phyloP scores from a whole-genome alignment of 2,797 vertebrate species.

The Sparus aurata region DNA sequence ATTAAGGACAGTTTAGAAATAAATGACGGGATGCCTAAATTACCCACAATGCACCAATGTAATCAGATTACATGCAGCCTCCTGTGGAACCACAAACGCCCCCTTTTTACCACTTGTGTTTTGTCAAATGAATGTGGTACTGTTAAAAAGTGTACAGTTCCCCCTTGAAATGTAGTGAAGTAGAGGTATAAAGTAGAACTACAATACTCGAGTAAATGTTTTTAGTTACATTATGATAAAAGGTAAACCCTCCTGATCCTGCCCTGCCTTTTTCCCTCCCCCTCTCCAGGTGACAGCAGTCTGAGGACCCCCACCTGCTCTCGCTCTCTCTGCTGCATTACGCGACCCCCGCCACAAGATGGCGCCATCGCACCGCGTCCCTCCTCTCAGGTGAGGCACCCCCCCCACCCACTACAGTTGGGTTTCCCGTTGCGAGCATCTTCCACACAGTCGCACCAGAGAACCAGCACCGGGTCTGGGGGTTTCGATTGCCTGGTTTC shows the following conservation, averaged over 20 bases:
- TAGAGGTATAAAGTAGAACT: neutral
- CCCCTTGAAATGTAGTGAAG: neutral
- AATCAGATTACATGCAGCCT: no score
- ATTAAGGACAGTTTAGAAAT: no score
- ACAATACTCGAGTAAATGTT: neutral
- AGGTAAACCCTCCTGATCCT: neutral
- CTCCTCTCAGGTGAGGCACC: neutral
- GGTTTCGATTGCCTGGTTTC: constrained; percentile 51
- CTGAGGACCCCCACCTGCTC: neutral
- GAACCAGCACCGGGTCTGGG: constrained; percentile 51
- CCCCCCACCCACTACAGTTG: constrained; percentile 14
- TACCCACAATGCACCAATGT: no score
- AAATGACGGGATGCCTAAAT: no score
- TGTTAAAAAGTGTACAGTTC: neutral
- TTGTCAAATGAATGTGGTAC: neutral
- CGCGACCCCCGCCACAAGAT: neutral
- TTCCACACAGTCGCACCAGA: constrained; percentile 42
- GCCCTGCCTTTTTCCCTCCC: neutral
- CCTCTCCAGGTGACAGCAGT: neutral
- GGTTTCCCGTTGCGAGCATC: constrained; percentile 64
- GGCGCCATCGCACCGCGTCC: constrained; percentile 57
- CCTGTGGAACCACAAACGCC: no score
- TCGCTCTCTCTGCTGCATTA: constrained; percentile 8
- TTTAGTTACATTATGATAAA: neutral
- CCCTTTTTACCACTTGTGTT: neutral